Evolutionary conservation across 2,797 vertebrate species (phyloP), one percentile per base, ranked within the genome.

Genomic region (Acanthornis magna): DNA sequence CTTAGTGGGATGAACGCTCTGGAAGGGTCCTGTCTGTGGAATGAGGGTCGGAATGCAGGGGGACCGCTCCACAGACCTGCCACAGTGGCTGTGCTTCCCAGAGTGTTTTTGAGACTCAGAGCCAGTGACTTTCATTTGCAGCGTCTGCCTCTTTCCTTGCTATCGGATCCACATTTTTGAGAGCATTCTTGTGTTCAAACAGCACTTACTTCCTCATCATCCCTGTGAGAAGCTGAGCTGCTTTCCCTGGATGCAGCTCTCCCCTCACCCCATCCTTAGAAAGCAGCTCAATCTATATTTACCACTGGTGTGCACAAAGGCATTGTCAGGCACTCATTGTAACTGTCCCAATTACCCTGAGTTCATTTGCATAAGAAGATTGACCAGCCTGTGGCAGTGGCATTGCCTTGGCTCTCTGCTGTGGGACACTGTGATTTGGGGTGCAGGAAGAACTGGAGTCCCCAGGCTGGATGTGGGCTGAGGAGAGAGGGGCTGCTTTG

Each of bases 351-450:
- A 30, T 93, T 95, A 94, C 74, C n/a, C 60, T 10, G 42, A 65
- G 60, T 76, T 89, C 42, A 89, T 96, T 94, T 93, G 82, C 92
- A 78, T 96, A 81, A 96, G 88, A 76, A 89, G 77, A 87, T 57
- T 72, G 85, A 48, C 77, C 48, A 74, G 80, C 63, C 78, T 77
- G 79, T 78, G 81, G 48, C 34, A 47, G 73, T 74, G 65, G 38
- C 50, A 55, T 67, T 91, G 95, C 76, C 50, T 62, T 60, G 45
- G 13, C 65, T 55, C n/a, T 61, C 74, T 81, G 36, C 48, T 70
- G 54, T 1, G 42, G 57, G 68, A 63, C 61, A 42, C 22, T 55
- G 42, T 17, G 51, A 66, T 95, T 45, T 91, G 61, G 40, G 85
- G 53, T 72, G 47, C 61, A 63, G 57, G 38, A 85, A 75, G 61